A percentile compares a stretch with the other conserved stretches of the same genome.
phyloP scores from a whole-genome alignment of 2,797 vertebrate genomes.

The Balearica regulorum region DNA sequence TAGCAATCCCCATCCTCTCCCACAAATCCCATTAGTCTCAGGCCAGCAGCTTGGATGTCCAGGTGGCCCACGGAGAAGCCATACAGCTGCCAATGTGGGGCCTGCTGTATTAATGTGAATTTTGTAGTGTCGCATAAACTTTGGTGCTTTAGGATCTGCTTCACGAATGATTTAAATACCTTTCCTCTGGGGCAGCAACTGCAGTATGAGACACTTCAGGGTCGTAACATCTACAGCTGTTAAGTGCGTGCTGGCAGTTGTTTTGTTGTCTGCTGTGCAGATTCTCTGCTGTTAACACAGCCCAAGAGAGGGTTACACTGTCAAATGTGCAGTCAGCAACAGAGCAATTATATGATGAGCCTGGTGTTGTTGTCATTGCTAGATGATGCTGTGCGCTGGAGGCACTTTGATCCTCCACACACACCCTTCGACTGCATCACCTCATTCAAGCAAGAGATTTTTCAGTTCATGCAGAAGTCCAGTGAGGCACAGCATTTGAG shows the following conservation, averaged over 20 bases:
- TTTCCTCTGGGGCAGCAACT: neutral
- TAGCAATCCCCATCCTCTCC: neutral
- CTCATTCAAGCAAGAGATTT: neutral
- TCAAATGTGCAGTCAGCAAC: neutral
- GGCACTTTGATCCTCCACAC: neutral
- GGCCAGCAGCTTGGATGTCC: neutral
- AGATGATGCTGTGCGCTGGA: neutral
- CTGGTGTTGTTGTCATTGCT: neutral
- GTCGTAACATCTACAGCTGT: neutral
- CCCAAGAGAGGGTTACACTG: neutral
- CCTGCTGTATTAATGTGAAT: neutral
- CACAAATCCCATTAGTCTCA: neutral
- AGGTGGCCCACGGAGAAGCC: neutral
- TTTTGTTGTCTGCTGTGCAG: neutral
- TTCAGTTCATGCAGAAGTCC: neutral
- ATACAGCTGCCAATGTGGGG: neutral
- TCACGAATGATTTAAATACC: neutral
- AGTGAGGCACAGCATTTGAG: neutral
- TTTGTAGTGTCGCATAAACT: neutral
- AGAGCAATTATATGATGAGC: neutral
- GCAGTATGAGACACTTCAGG: neutral
- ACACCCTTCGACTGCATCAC: rapidly evolving
- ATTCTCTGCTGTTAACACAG: neutral
- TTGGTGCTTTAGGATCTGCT: neutral
- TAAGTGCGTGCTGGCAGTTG: neutral